Evolutionary conservation across 2,888 invertebrate genomes (phyloP), one percentile per base, ranked within the genome.

Genomic region (Esperia sulphurella): DNA sequence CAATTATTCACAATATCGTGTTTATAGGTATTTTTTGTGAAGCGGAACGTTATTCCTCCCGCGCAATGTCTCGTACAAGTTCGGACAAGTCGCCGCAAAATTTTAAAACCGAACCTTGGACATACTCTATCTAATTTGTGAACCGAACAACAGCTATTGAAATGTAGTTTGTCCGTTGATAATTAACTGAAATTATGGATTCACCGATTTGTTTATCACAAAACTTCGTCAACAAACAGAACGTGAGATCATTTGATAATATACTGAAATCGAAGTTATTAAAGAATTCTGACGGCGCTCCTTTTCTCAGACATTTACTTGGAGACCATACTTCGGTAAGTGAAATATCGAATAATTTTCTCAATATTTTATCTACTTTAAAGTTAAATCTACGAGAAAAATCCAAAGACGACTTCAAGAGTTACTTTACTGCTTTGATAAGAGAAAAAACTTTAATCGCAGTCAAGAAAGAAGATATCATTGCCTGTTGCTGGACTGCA

Each of bases 221-320:
- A 52, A 66, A 75, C 56, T 88, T 88, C 57, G 68, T 74, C 4
- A 84, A 86, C 60, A 89, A 87, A 63, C 81, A 83, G 64, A 84
- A 87, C 61, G 65, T 84, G 37, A 68, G 89, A 48, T 83, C 85
- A 1, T 79, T 71, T 54, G 62, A 58, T 46, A 84, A 83, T 61
- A 58, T 83, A 55, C 38, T 83, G 14, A 75, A 77, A 58, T 50
- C 57, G 21, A 71, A 68, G 50, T 55, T 71, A 52, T 53, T 79
- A n/a, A 79, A 71, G 56, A 59, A 61, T 43, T 61, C 62, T 44
- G 64, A 67, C 33, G 38, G 53, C 8, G 31, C 39, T 10, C 41
- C 53, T 7, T 75, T 76, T 48, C 51, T 59, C 14, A 58, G 55
- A 43, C 51, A 68, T 47, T 52, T 85, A 42, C 53, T 82, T 48